A percentile compares a stretch with the other conserved stretches of the same genome.
Evolutionary conservation across 2,797 vertebrate species (phyloP).

Genomic region (Cynopterus sphinx): DNA sequence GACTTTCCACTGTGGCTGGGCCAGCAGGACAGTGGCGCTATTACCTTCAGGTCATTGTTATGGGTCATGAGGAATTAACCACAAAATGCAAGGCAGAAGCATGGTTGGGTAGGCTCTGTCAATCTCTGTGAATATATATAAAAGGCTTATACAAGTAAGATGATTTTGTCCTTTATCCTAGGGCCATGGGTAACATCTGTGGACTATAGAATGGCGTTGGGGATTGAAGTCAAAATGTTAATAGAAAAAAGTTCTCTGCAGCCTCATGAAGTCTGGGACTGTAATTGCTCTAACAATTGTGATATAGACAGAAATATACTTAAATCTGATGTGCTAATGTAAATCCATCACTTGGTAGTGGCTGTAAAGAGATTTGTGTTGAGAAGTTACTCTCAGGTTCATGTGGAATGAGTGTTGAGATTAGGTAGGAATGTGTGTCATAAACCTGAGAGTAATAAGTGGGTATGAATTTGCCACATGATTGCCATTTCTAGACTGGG

Average conservation of each 20-base stretch:
- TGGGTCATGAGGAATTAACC: slow-evolving; percentile 50
- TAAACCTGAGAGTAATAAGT: slow-evolving; percentile 34
- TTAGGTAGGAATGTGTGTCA: not conserved
- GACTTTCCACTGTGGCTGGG: not conserved
- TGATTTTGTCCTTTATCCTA: slow-evolving; percentile 44
- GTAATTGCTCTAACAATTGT: not conserved
- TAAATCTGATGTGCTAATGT: not conserved
- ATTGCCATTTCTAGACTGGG: not conserved
- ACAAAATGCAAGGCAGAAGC: slow-evolving; percentile 44
- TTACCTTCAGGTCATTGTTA: slow-evolving; percentile 57
- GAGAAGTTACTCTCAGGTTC: not conserved
- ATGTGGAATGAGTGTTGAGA: not conserved
- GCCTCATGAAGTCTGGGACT: not conserved
- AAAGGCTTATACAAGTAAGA: not conserved
- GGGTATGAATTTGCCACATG: not conserved
- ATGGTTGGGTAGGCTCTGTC: slow-evolving; percentile 9
- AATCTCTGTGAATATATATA: slow-evolving; percentile 26
- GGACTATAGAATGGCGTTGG: not conserved
- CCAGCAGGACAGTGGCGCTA: not conserved
- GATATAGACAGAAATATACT: not conserved
- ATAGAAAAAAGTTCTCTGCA: not conserved
- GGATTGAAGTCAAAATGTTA: not conserved
- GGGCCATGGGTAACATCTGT: not conserved
- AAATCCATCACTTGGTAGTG: not conserved
- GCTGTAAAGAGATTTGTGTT: not conserved